Evolutionary conservation across 1,140 invertebrate species (phyloP), one percentile per base, ranked within the genome.

Genomic region (Dendroctonus ponderosae): DNA sequence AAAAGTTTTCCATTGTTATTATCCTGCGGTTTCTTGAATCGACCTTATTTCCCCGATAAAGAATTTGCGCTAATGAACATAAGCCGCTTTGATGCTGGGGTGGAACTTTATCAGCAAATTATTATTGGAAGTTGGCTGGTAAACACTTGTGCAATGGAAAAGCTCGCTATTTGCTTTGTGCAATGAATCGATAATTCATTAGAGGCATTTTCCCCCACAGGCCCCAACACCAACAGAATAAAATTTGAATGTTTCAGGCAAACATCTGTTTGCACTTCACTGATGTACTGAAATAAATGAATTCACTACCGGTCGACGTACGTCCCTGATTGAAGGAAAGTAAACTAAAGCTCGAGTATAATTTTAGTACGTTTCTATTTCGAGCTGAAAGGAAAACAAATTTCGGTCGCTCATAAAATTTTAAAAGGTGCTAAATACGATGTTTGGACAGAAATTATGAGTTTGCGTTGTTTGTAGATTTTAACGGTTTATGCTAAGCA

Each of bases 291-390:
- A 26, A 26, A 26, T 26, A 26, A 26, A 26, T 26, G 26, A 26
- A 1, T 26, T 26, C 26, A 26, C 26, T 26, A 26, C 26, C 26
- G 26, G 26, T 26, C 26, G 26, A 26, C 26, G 53, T 40, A 41
- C 53, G 39, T 38, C 53, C 7, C 53, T 56, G 53, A n/a, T 56
- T 52, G 50, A 52, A 56, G 7, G 41, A 40, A 60, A 60, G 26
- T 60, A 60, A 60, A 60, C 58, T 46, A 60, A 60, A 49, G 58
- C 58, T 0, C 3, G 40, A 60, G 58, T 50, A 49, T 60, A 60
- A 49, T 48, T 60, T 60, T 60, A 60, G 58, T 60, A 38, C 58
- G 58, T 60, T 60, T 60, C 58, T 60, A 60, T 60, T 60, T 60
- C 44, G 46, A 14, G 43, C 59, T 26, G 59, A 62, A 62, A 62